Evolutionary conservation across 2,797 vertebrate genomes (phyloP), one percentile per base, ranked within the genome.

Genomic region (Sebastes taczanowskii): DNA sequence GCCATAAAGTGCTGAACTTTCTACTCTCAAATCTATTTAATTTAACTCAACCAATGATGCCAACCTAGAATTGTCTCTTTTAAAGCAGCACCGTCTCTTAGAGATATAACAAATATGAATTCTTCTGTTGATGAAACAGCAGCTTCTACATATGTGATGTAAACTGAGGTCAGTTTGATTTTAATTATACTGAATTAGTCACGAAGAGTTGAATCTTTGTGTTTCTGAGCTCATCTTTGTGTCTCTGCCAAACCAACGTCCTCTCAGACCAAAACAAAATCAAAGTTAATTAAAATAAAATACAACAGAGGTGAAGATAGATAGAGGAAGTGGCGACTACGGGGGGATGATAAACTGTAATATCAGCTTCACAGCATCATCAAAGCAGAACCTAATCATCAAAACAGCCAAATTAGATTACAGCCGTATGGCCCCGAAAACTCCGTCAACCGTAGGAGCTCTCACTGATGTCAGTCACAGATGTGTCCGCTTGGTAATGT

Each of bases 371-470:
- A 71, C 32, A 75, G 65, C 68, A 73, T 61, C 71, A 78, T 87
- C 75, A 80, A 86, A 86, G 74, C 27, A 52, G 35, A 78, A 20
- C 29, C 9, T 46, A 38, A 78, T 87, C 71, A 78, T 78, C 60
- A 62, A 60, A 77, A 65, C 66, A 61, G 53, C 18, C 63, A 52
- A 69, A 63, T 80, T 78, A 71, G 61, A 77, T 71, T 74, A 65
- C 42, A 71, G 20, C 75, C 34, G 27, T 5, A 58, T 66, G 49
- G 34, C 14, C 23, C 53, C 23, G 22, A 64, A 42, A 59, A 64
- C 63, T 9, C 42, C 42, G 20, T 74, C 65, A 61, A 77, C 38
- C 72, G 14, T 18, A 29, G 63, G 29, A 80, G 46, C 63, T 30
- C 35, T 35, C 35, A 74, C n/a, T 76, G 73, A 87, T 60, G 62